A percentile compares a stretch with the other conserved stretches of the same genome.
phyloP scores from a whole-genome alignment of 2,113 vertebrate species.

The Pitta sordida region DNA sequence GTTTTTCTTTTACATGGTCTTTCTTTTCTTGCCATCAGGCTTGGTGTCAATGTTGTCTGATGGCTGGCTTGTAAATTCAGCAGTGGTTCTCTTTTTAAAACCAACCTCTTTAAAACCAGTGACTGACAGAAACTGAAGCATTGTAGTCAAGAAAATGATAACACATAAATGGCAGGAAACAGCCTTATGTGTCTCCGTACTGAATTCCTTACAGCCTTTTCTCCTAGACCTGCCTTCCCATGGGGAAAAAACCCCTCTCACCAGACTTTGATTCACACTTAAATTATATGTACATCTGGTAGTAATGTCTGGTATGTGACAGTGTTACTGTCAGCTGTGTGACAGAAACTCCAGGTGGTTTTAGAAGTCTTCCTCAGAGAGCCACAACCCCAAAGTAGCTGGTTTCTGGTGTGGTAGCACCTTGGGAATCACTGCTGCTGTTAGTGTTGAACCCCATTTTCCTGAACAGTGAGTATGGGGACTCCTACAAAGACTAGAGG shows the following conservation, averaged over 20 bases:
- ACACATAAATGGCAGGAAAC: not conserved
- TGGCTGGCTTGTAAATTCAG: not conserved
- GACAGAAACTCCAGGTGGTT: not conserved
- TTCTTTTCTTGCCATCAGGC: not conserved
- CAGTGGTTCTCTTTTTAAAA: not conserved
- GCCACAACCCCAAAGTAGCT: not conserved
- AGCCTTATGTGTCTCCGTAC: not conserved
- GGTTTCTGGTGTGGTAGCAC: not conserved
- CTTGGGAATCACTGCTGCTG: not conserved
- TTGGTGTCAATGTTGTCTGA: not conserved
- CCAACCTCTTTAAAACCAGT: not conserved
- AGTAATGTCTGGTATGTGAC: not conserved
- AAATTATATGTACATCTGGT: not conserved
- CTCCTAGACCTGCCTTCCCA: not conserved
- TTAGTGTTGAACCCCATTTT: accelerated
- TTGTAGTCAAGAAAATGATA: not conserved
- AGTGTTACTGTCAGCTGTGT: not conserved
- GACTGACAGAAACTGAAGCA: not conserved
- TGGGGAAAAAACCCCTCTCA: not conserved
- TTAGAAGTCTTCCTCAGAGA: not conserved
- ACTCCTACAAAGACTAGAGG: not conserved
- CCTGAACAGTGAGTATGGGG: not conserved
- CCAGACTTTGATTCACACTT: not conserved
- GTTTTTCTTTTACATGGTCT: not conserved
- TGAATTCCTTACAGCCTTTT: not conserved